Base-by-base conservation (phyloP, 2,797 vertebrate genomes). In the Aldrovandia affinis region DNA sequence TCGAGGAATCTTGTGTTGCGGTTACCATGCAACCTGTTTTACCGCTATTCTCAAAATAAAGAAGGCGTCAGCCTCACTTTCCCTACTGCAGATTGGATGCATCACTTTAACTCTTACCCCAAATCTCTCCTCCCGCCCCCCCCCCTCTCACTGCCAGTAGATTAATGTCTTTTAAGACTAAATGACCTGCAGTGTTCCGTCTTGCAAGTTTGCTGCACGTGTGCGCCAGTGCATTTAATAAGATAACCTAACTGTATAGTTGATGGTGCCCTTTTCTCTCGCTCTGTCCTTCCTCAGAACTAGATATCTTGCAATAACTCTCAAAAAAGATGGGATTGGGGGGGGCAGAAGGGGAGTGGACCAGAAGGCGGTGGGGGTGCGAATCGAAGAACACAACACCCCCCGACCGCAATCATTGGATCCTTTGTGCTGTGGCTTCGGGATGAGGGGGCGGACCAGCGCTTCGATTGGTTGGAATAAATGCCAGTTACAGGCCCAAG, bases 231-330 rank as follows among this genome's bases (percentile, higher is more conserved):
- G 89, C 87, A 88, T 85, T 89, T 85, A 85, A 78, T 81, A 85
- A 89, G 88, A 85, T 90, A 87, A 73, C 89, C 89, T 87, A 89
- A 92, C 89, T 89, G 89, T 86, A 86, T 89, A 80, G 55, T 47
- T 80, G 30, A 86, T 86, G 87, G 80, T 90, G 84, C 92, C 89
- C 92, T 87, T 89, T 92, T 92, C 95, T 94, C 93, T 89, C 82
- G 89, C 94, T 85, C 91, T 93, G 94, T 92, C 94, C 89, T 92
- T 90, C 94, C 96, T 95, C 94, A 90, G 93, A 96, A 96, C 97
- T 94, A 96, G 96, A 96, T 97, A 96, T 98, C 96, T 97, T 95
- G 94, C 95, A 96, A 96, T 94, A 97, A 98, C 97, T 98, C 97
- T 93, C 95, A 94, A 93, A 95, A 94, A 97, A 96, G 94, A 83